A percentile compares a stretch with the other conserved stretches of the same genome.
These are phyloP conservation scores for Entomobrya multifasciata DNA, from an alignment of 2,888 invertebrate genomes.

Conservation along the genomic window DNA sequence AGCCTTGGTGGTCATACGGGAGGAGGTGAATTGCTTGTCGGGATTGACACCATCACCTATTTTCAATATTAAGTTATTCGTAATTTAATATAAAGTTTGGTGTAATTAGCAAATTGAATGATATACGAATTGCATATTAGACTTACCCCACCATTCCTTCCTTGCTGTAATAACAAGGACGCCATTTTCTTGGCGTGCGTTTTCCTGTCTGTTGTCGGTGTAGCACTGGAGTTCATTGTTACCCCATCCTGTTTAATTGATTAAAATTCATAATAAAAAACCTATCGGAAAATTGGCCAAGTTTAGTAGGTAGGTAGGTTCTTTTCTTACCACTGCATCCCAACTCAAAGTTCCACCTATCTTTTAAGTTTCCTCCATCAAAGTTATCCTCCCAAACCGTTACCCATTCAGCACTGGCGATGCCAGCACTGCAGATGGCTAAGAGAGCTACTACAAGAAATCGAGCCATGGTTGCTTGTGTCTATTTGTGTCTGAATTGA, in stretches of 20 bases:
- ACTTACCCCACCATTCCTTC: conserved; percentile 74
- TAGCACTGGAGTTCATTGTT: conserved; percentile 79
- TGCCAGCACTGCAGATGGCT: conserved; percentile 49
- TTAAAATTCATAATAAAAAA: not conserved
- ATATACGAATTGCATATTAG: too few relatives aligned
- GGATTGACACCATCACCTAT: conserved; percentile 68
- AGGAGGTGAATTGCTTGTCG: conserved; percentile 76
- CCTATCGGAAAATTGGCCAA: too few relatives aligned
- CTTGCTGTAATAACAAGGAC: conserved; percentile 68
- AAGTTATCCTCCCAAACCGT: conserved; percentile 76
- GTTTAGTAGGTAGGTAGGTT: not conserved
- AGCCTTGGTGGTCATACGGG: conserved; percentile 75
- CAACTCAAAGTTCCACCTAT: conserved; percentile 77
- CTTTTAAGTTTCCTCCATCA: conserved; percentile 75
- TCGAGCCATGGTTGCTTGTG: conserved; percentile 24
- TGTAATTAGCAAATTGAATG: too few relatives aligned
- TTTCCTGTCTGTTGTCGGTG: conserved; percentile 74
- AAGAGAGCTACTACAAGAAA: conserved; percentile 33
- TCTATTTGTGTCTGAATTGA: not conserved
- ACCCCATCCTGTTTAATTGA: conserved; percentile 67
- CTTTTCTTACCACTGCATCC: conserved; percentile 71
- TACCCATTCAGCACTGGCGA: conserved; percentile 68
- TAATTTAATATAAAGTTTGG: too few relatives aligned
- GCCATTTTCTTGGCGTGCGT: conserved; percentile 75
- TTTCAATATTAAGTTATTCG: too few relatives aligned